A percentile compares a stretch with the other conserved stretches of the same genome.
Conservation (phyloP, 2,113 vertebrate species). For the Dipodomys merriami region DNA sequence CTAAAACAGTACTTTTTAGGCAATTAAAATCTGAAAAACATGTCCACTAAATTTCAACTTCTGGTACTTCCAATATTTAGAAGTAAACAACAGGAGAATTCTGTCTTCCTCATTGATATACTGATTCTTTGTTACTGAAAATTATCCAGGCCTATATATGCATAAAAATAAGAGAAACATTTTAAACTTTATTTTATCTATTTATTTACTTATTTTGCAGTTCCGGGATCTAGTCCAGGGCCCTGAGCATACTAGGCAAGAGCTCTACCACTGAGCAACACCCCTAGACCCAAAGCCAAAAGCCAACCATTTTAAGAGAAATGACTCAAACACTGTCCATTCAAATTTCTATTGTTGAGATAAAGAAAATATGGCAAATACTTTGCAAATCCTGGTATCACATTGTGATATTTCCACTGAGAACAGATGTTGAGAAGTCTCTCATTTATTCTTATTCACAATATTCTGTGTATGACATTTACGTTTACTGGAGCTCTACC, state of each 20-base stretch:
- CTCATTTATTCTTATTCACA: slow-evolving; percentile 3
- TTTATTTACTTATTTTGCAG: not conserved
- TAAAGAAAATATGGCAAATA: not conserved
- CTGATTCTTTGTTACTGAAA: not conserved
- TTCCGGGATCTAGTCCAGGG: no score
- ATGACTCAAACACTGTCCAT: not conserved
- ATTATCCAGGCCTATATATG: not conserved
- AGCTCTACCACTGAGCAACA: not conserved
- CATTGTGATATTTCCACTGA: not conserved
- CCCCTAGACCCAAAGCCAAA: not conserved
- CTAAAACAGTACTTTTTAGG: slow-evolving; percentile 39
- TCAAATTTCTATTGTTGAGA: not conserved
- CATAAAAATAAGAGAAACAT: slow-evolving; percentile 2
- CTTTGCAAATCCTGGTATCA: not conserved
- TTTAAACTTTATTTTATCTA: not conserved
- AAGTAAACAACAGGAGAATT: not conserved
- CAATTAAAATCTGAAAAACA: slow-evolving; percentile 37
- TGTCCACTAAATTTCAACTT: slow-evolving; percentile 47
- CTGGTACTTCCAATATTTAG: slow-evolving; percentile 18
- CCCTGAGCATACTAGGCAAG: not conserved
- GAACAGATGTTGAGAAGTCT: not conserved
- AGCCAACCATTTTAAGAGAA: not conserved
- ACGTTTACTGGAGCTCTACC: not conserved
- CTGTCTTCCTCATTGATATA: not conserved
- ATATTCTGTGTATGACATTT: not conserved